Percentiles rank a stretch among this genome's conserved stretches.
Evolutionary conservation across 2,797 vertebrate species (phyloP).

Genomic region (Odontamblyopus rebecca): DNA sequence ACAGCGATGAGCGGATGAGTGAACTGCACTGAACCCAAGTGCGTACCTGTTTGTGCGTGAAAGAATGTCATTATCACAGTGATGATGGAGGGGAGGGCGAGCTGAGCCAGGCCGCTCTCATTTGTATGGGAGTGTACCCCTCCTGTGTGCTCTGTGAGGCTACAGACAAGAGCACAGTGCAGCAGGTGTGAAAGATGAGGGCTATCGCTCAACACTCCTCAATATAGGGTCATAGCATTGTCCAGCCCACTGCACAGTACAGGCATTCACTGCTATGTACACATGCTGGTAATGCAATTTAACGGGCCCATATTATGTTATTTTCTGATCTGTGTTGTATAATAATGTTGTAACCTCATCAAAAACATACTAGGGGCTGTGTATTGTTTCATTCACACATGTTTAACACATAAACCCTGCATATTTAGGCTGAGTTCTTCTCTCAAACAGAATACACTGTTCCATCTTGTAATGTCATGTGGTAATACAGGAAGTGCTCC

Average conservation of each 20-base stretch:
- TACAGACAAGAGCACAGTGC: constrained; percentile 11
- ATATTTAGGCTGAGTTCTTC: too few relatives aligned
- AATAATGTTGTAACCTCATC: too few relatives aligned
- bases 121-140: constrained; percentile 36
- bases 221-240: constrained; percentile 57
- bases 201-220: constrained; percentile 66
- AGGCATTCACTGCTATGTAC: constrained; percentile 11
- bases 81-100: constrained; percentile 61
- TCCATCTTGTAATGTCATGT: too few relatives aligned
- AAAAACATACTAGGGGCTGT: too few relatives aligned
- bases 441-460: too few relatives aligned
- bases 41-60: constrained; percentile 48
- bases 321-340: too few relatives aligned
- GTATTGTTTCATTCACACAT: too few relatives aligned
- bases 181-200: constrained; percentile 21
- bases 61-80: constrained; percentile 65
- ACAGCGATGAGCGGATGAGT: constrained; percentile 1
- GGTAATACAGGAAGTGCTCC: too few relatives aligned
- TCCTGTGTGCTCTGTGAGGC: constrained; percentile 14
- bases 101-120: constrained; percentile 39
- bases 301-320: too few relatives aligned
- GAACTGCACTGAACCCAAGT: constrained; percentile 39
- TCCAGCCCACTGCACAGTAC: constrained; percentile 28
- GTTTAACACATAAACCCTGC: too few relatives aligned
- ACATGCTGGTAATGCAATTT: not conserved